Evolutionary conservation across 2,888 invertebrate species (phyloP).

Genomic region (Lasius fuliginosus): DNA sequence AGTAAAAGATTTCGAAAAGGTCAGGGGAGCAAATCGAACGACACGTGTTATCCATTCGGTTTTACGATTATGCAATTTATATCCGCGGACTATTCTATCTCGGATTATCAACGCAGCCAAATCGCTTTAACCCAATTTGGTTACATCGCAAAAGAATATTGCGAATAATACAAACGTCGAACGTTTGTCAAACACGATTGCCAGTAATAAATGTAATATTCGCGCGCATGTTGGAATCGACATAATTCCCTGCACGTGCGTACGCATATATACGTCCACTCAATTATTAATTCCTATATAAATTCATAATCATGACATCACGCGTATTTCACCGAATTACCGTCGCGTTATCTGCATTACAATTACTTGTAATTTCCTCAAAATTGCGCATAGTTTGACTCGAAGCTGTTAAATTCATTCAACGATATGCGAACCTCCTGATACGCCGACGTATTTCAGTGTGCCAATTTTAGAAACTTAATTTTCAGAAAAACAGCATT

Average conservation of each 20-base stretch:
- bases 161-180: slow-evolving; percentile 36
- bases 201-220: slow-evolving; percentile 49
- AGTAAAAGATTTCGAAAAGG: background rate
- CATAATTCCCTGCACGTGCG: slow-evolving; percentile 50
- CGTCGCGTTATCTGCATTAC: slow-evolving; percentile 54
- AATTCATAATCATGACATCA: slow-evolving; percentile 55
- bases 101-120: slow-evolving; percentile 31
- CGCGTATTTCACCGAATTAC: slow-evolving; percentile 53
- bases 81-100: slow-evolving; percentile 12
- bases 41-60: slow-evolving; percentile 15
- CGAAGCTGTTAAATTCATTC: slow-evolving; percentile 47
- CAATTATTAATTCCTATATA: slow-evolving; percentile 57
- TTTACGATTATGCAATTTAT: slow-evolving; percentile 41
- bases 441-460: background rate
- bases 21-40: background rate
- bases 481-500: slow-evolving; percentile 22
- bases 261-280: slow-evolving; percentile 34
- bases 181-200: slow-evolving; percentile 55
- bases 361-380: slow-evolving; percentile 55
- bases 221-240: slow-evolving; percentile 35
- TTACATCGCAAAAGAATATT: slow-evolving; percentile 42
- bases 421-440: background rate
- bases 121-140: slow-evolving; percentile 51
- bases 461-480: slow-evolving; percentile 35
- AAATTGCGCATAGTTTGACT: slow-evolving; percentile 40